Conservation (phyloP, 2,888 invertebrate species). For the Eupithecia vulgata region DNA sequence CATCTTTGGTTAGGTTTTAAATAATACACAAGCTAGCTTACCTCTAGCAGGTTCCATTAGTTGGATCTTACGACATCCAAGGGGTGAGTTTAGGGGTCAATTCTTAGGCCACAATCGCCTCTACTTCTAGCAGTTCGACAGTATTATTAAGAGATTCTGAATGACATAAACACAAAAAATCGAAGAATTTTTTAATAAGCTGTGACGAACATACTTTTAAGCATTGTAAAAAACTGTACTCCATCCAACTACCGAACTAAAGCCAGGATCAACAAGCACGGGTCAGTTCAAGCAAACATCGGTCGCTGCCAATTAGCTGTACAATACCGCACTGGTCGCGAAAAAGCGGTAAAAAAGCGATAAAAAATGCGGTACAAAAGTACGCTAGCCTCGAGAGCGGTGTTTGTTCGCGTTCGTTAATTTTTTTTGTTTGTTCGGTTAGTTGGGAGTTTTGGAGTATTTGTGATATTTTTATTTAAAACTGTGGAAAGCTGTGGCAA, state of each 20-base stretch:
- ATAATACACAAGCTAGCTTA: too few species aligned
- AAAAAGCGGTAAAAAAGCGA: constrained; percentile 21
- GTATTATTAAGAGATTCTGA: too few species aligned
- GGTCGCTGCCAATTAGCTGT: constrained; percentile 36
- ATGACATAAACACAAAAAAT: not conserved
- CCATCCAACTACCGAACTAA: constrained; percentile 10
- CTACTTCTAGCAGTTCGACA: not conserved
- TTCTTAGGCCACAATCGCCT: not conserved
- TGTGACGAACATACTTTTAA: not conserved
- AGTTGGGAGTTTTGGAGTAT: constrained; percentile 25
- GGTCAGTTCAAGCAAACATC: constrained; percentile 35
- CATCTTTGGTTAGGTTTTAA: too few species aligned
- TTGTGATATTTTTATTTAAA: constrained; percentile 16
- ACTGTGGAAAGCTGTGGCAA: not conserved
- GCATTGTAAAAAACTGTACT: not conserved
- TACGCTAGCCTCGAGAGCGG: constrained; percentile 27
- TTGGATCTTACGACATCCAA: not conserved
- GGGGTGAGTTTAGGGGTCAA: not conserved
- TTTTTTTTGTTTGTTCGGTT: constrained; percentile 26
- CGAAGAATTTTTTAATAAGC: not conserved
- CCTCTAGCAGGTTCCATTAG: not conserved
- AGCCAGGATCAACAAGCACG: constrained; percentile 23
- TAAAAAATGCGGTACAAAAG: constrained; percentile 12
- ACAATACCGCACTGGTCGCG: constrained; percentile 35
- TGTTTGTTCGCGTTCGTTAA: constrained; percentile 28